Percentiles rank a stretch among this genome's conserved stretches.
Evolutionary conservation across 2,113 vertebrate species (phyloP).

Genomic region (Chlamydotis undulata): DNA sequence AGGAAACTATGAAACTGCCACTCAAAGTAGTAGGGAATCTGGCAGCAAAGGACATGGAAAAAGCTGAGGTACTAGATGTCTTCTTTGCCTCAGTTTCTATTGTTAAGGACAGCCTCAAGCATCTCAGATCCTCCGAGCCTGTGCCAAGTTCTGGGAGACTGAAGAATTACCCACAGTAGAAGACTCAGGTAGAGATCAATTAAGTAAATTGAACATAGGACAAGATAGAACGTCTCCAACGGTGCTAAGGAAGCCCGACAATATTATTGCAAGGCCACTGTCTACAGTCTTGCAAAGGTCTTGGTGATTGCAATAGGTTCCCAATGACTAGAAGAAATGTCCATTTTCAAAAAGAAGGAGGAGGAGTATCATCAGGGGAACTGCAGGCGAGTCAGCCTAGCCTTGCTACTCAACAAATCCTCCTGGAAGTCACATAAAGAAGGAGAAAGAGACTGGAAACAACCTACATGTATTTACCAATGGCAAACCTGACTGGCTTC

Average conservation of each 20-base stretch:
- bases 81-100: not conserved
- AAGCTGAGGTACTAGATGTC: not conserved
- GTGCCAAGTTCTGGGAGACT: not conserved
- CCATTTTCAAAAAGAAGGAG: not conserved
- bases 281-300: not conserved
- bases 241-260: not conserved
- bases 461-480: not conserved
- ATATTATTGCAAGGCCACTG: not conserved
- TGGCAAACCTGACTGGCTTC: not conserved
- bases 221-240: not conserved
- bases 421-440: not conserved
- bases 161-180: not conserved
- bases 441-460: not conserved
- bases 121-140: not conserved
- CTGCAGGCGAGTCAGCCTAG: not conserved
- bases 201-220: not conserved
- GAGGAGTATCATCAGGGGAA: fast-evolving
- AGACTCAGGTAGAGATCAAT: not conserved
- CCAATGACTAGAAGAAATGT: not conserved
- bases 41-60: not conserved
- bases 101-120: not conserved
- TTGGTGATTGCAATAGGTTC: not conserved
- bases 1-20: not conserved
- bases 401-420: not conserved
- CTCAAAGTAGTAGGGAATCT: not conserved